Conservation (phyloP, 2,888 invertebrate genomes). For the Ophraella communa region DNA sequence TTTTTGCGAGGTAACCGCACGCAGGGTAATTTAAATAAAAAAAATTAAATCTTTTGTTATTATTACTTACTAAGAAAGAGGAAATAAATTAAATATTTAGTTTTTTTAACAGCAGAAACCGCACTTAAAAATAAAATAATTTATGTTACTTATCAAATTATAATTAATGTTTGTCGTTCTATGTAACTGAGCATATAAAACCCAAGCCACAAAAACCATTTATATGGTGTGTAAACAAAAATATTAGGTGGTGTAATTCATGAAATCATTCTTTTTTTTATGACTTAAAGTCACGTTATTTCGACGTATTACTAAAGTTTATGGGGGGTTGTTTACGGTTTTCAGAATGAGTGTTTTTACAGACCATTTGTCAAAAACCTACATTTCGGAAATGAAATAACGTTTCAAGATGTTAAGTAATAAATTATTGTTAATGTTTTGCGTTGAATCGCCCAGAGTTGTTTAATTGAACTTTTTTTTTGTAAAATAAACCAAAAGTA, state of each 20-base stretch:
- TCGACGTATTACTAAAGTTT: constrained; percentile 21
- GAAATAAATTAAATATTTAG: too few species aligned
- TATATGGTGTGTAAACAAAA: constrained; percentile 20
- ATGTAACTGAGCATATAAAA: not conserved
- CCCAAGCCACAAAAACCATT: constrained; percentile 11
- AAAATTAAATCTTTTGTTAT: too few species aligned
- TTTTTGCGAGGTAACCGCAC: too few species aligned
- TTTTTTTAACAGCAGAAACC: too few species aligned
- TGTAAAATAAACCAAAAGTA: not conserved
- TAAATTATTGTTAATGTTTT: not conserved
- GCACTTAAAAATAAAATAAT: not conserved
- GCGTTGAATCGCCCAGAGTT: not conserved
- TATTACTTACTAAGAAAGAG: too few species aligned
- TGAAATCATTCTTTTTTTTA: constrained; percentile 20
- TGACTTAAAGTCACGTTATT: constrained; percentile 16
- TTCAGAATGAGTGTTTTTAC: constrained; percentile 21
- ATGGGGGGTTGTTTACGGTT: constrained; percentile 15
- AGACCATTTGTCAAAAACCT: constrained; percentile 15
- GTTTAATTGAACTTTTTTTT: not conserved
- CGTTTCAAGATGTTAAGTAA: not conserved
- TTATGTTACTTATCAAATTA: not conserved
- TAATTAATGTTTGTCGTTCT: not conserved
- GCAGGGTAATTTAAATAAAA: too few species aligned
- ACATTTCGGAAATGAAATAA: constrained; percentile 11
- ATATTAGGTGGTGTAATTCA: constrained; percentile 15